Percentiles rank a stretch among this genome's conserved stretches.
Conservation (phyloP, 2,888 invertebrate species). For the Tortrix viridana region DNA sequence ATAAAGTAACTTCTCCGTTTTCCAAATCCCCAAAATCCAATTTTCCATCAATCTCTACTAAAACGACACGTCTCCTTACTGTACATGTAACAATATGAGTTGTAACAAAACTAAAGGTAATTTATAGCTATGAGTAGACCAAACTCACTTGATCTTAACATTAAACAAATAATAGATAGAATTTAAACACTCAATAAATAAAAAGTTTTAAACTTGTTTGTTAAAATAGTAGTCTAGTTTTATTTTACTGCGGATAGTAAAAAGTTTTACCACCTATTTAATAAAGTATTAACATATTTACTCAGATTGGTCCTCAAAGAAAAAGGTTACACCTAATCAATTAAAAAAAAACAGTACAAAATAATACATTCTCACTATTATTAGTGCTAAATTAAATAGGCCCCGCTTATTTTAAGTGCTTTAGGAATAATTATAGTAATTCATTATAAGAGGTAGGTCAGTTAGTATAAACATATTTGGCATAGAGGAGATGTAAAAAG, state of each 20-base stretch:
- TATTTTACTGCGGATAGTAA: too few species aligned
- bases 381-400: slow-evolving; percentile 33
- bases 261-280: too few species aligned
- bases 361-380: slow-evolving; percentile 25
- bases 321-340: slow-evolving; percentile 36
- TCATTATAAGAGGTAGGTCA: slow-evolving; percentile 32
- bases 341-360: slow-evolving; percentile 26
- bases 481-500: slow-evolving; percentile 31
- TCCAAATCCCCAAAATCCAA: neutral
- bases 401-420: slow-evolving; percentile 30
- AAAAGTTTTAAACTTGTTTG: too few species aligned
- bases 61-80: neutral
- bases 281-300: slow-evolving; percentile 1
- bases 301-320: slow-evolving; percentile 38
- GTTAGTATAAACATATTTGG: slow-evolving; percentile 25
- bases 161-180: neutral
- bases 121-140: slow-evolving; percentile 18
- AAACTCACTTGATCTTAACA: slow-evolving; percentile 22
- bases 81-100: slow-evolving; percentile 31
- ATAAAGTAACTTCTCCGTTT: too few species aligned
- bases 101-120: slow-evolving; percentile 32
- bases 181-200: too few species aligned
- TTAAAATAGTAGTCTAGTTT: too few species aligned
- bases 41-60: slow-evolving; percentile 1
- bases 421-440: slow-evolving; percentile 29